These are phyloP conservation scores for Drosophila pseudoobscura DNA, from an alignment of 1,140 invertebrate species.

Conservation along the genomic window DNA sequence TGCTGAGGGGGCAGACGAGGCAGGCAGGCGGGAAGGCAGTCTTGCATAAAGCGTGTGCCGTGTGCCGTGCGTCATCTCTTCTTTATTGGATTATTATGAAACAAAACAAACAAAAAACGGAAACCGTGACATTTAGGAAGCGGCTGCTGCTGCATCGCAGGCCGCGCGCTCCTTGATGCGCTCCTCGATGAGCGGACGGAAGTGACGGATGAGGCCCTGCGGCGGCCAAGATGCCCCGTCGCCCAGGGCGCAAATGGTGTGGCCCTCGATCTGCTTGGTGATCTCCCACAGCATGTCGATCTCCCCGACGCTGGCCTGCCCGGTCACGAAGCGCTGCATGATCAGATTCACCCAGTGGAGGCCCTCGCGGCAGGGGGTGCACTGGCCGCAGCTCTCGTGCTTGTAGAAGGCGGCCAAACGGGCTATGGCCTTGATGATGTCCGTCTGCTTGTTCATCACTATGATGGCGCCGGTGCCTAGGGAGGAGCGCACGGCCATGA, in stretches of 20 bases:
- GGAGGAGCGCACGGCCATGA: slow-evolving; percentile 63
- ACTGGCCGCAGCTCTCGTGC: slow-evolving; percentile 92
- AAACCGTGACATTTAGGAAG: slow-evolving; percentile 19
- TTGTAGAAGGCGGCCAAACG: slow-evolving; percentile 90
- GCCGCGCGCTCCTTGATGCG: slow-evolving; percentile 49
- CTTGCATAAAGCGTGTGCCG: slow-evolving; percentile 59
- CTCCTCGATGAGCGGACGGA: slow-evolving; percentile 63
- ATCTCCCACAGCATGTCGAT: slow-evolving; percentile 75
- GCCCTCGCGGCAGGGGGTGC: slow-evolving; percentile 91
- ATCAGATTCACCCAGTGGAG: slow-evolving; percentile 69
- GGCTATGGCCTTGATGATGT: slow-evolving; percentile 86
- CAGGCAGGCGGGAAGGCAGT: slow-evolving; percentile 37
- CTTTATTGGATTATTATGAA: slow-evolving; percentile 21
- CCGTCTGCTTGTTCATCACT: slow-evolving; percentile 68
- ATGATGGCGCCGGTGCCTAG: slow-evolving; percentile 71
- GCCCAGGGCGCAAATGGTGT: slow-evolving; percentile 70
- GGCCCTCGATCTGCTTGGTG: slow-evolving; percentile 74
- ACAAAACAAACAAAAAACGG: slow-evolving; percentile 9
- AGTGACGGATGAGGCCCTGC: slow-evolving; percentile 72
- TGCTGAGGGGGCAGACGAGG: slow-evolving; percentile 25
- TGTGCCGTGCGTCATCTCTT: background rate
- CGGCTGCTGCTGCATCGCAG: slow-evolving; percentile 17
- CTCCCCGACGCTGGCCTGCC: slow-evolving; percentile 51
- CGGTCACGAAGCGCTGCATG: slow-evolving; percentile 70
- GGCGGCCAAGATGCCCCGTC: slow-evolving; percentile 75